Evolutionary conservation across 1,140 invertebrate genomes (phyloP).

Genomic region (Temnothorax longispinosus): DNA sequence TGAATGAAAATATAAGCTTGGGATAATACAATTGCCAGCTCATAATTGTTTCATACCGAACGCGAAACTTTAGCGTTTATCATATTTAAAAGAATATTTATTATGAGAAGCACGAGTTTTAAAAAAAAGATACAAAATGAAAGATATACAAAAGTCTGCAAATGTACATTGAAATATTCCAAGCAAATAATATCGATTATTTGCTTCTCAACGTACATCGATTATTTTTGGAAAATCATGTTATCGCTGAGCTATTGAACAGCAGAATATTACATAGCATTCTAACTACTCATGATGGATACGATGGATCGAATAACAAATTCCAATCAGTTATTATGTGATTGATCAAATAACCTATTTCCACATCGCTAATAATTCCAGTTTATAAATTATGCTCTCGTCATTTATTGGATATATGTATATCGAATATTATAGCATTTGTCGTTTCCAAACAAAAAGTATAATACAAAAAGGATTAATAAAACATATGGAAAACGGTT

Average conservation of each 20-base stretch:
- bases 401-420: conserved; percentile 7
- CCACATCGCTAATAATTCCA: conserved; percentile 35
- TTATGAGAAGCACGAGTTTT: neutral
- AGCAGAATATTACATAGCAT: conserved; percentile 9
- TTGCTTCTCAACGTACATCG: neutral
- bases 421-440: neutral
- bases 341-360: conserved; percentile 62
- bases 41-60: neutral
- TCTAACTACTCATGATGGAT: conserved; percentile 15
- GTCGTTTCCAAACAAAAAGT: neutral
- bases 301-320: conserved; percentile 53
- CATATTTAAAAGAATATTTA: neutral
- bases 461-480: neutral
- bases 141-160: neutral
- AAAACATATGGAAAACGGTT: neutral
- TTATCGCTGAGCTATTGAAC: neutral
- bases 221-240: neutral
- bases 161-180: neutral
- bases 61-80: neutral
- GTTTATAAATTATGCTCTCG: conserved; percentile 44
- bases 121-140: neutral
- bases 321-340: conserved; percentile 63
- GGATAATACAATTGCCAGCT: neutral
- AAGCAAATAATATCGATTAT: neutral
- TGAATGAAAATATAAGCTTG: conserved; percentile 5